Evolutionary conservation across 2,797 vertebrate species (phyloP), one percentile per base, ranked within the genome.

Genomic region (Galaxias olidus): DNA sequence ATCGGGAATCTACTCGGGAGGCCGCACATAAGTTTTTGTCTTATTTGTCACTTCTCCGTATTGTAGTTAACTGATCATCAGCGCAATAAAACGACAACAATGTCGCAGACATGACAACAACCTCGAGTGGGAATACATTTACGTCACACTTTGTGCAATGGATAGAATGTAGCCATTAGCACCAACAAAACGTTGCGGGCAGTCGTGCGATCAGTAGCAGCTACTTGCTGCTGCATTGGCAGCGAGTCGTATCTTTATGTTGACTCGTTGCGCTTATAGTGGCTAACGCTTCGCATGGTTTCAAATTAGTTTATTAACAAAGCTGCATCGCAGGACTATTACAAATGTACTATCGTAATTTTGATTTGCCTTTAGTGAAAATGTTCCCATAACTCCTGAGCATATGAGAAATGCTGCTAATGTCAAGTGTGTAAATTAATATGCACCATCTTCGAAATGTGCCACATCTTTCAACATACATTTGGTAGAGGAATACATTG

Each of bases 131-230:
- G 1, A 4, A 8, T 9, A 1, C 4, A 19, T 55, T 41, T 0
- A 0, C 18, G 44, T 71, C 58, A 47, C 10, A 47, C 20, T 55
- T 56, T 65, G 20, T 45, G 46, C 51, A 65, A 10, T 48, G 20
- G 52, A 54, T 48, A 47, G 14, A 18, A 40, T 53, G 62, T 0
- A 45, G 74, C 70, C 20, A n/a, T 64, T 66, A 77, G 78, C 76
- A 50, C 18, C 65, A 10, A 13, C 15, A 62, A 44, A 68, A 71
- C 12, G 46, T 49, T 61, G 76, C 81, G 75, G 79, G 66, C 40
- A 53, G 73, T 79, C 70, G 83, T 73, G 77, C 64, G 64, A 66
- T 43, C 58, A 79, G 68, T 74, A 70, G 71, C 86, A 49, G 73
- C 56, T 73, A 77, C 72, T 52, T 10, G 77, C 76, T 45, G 51